Evolutionary conservation across 2,888 invertebrate genomes (phyloP), one percentile per base, ranked within the genome.

Genomic region (Mechanitis messenoides): DNA sequence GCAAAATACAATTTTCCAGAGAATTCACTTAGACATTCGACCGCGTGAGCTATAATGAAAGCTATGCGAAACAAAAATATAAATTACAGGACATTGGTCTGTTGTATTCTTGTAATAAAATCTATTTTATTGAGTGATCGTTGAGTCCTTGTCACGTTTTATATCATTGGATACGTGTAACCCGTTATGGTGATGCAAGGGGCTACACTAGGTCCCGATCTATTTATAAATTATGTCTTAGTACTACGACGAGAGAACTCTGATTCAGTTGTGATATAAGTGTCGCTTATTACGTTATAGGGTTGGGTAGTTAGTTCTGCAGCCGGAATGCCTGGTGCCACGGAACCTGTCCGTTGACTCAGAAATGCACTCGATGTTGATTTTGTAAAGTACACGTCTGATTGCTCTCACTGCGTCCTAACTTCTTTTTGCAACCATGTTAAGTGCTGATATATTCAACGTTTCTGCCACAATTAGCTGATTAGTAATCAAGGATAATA

Each of bases 121-220:
- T 73, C 79, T 79, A 87, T 85, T 87, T 87, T 87, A 83, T 83
- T 86, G 83, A 85, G 81, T 82, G 84, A 86, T 84, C 79, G 74
- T 70, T 78, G 72, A 77, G 80, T 59, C 69, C 77, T 80, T 87
- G 84, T 84, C 84, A 83, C 87, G 83, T 87, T 88, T 80, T 81
- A 81, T 80, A 79, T 82, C 79, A 83, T 77, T 78, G 74, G 75
- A 80, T 76, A 80, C 77, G 75, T 69, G 72, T 67, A 78, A 76
- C 77, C 73, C 69, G 77, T 74, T 78, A 74, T 74, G 75, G 72
- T 81, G 72, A 74, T 76, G 72, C 82, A 83, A 83, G 83, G 84
- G 64, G 71, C 69, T 77, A 75, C 72, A 42, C 67, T 74, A 54
- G 76, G 71, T 28, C 72, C 72, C 46, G 58, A 69, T 65, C 55